A percentile compares a stretch with the other conserved stretches of the same genome.
These are phyloP conservation scores for Petrosia ficiformis DNA, from an alignment of 37 sponge, comb jelly and placozoan genomes.

Conservation along the genomic window DNA sequence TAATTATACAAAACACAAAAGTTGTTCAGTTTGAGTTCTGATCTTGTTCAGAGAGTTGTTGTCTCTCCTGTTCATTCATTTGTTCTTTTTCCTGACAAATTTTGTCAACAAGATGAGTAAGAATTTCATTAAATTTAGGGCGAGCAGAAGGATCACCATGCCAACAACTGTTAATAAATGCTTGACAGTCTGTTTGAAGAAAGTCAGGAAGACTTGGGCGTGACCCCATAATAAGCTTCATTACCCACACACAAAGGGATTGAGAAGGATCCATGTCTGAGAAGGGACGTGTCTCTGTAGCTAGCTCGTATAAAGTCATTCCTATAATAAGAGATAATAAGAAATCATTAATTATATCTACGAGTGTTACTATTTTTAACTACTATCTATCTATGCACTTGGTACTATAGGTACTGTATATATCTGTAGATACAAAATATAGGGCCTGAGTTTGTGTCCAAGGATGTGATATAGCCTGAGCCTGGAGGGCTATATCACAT, in stretches of 20 bases:
- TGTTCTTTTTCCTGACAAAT: not conserved
- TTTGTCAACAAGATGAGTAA: not conserved
- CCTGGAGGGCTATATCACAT: too few species aligned
- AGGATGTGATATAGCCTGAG: too few species aligned
- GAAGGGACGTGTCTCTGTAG: constrained; percentile 25
- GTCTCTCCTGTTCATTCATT: too few species aligned
- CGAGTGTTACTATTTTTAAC: too few species aligned
- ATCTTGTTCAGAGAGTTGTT: too few species aligned
- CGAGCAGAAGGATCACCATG: constrained; percentile 28
- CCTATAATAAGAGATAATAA: constrained; percentile 35
- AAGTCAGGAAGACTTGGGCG: constrained; percentile 24
- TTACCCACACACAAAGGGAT: not conserved
- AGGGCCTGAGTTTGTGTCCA: too few species aligned
- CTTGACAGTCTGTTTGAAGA: constrained; percentile 4
- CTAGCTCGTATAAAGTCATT: constrained; percentile 51
- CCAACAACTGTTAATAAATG: constrained; percentile 38
- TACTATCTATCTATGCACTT: too few species aligned
- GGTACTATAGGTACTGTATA: too few species aligned
- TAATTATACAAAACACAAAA: too few species aligned
- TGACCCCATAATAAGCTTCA: constrained; percentile 51
- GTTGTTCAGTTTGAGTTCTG: too few species aligned
- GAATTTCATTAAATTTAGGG: constrained; percentile 28
- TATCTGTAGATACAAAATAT: too few species aligned
- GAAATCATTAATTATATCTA: too few species aligned
- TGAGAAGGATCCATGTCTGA: constrained; percentile 8